Evolutionary conservation across 1,140 invertebrate species (phyloP).

Genomic region (Medauroidea extradentata): DNA sequence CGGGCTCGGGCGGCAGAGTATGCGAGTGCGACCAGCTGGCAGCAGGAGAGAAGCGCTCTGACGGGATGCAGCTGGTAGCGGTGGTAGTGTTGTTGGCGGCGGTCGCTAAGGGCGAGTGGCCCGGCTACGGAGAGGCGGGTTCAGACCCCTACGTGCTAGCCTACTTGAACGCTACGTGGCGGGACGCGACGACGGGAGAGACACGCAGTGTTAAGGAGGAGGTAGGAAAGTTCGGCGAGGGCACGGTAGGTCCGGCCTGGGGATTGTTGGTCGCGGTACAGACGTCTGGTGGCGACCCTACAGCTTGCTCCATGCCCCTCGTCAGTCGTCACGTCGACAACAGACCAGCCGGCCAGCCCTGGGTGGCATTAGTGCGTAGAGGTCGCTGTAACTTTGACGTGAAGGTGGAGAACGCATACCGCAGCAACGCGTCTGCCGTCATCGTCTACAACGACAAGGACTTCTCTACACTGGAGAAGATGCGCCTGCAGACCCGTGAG

Average conservation of each 20-base stretch:
- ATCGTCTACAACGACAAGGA: conserved; percentile 71
- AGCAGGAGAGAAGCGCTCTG: no score
- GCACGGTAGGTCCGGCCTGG: conserved; percentile 53
- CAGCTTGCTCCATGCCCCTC: conserved; percentile 58
- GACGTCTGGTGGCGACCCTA: conserved; percentile 51
- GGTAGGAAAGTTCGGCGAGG: conserved; percentile 65
- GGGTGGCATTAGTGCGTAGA: conserved; percentile 70
- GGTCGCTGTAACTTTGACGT: conserved; percentile 71
- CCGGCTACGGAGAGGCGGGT: neutral
- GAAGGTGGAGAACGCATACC: conserved; percentile 67
- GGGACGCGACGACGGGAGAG: conserved; percentile 29
- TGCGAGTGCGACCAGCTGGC: no score
- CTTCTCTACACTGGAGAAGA: conserved; percentile 59
- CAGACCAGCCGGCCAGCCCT: conserved; percentile 49
- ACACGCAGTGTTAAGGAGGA: conserved; percentile 44
- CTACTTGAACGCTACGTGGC: conserved; percentile 42
- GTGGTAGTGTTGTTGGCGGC: no score
- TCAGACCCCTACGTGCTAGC: conserved; percentile 36
- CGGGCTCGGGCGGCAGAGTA: no score
- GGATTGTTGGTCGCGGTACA: conserved; percentile 58
- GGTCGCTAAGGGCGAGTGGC: no score
- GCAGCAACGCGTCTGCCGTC: conserved; percentile 63
- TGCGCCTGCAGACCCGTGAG: conserved; percentile 50
- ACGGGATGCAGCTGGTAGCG: no score
- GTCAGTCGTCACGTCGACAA: conserved; percentile 41